A percentile compares a stretch with the other conserved stretches of the same genome.
Evolutionary conservation across 2,113 vertebrate genomes (phyloP).

Genomic region (Zapornia atra): DNA sequence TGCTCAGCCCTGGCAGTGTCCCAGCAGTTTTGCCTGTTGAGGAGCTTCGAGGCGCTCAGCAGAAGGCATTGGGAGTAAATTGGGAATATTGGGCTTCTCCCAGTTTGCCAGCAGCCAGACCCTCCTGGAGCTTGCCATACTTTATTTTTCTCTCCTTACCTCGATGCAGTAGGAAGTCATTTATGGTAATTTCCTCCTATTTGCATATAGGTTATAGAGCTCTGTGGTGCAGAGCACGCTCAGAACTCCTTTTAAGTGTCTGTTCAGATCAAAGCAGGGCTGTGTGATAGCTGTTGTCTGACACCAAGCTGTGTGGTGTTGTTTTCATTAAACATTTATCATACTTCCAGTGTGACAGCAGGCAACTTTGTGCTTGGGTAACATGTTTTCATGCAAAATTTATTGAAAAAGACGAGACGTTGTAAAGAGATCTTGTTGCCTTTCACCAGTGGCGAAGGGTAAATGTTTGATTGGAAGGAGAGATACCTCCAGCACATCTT

Average conservation of each 20-base stretch:
- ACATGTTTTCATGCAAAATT: conserved; percentile 97
- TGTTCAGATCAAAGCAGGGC: conserved; percentile 90
- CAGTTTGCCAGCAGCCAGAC: conserved; percentile 64
- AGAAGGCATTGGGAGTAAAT: conserved; percentile 26
- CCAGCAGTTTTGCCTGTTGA: neutral
- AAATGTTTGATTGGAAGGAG: conserved; percentile 79
- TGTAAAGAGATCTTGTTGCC: conserved; percentile 88
- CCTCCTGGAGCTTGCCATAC: conserved; percentile 62
- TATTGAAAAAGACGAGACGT: conserved; percentile 88
- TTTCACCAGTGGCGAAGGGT: conserved; percentile 87
- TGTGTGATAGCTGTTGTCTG: conserved; percentile 86
- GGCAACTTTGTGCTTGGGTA: conserved; percentile 87
- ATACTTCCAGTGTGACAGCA: conserved; percentile 92
- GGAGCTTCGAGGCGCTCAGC: conserved; percentile 19
- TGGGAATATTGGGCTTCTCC: conserved; percentile 38
- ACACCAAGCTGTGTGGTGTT: conserved; percentile 91
- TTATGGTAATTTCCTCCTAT: conserved; percentile 82
- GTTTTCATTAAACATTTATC: conserved; percentile 99
- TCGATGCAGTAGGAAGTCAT: conserved; percentile 73
- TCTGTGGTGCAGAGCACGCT: conserved; percentile 72
- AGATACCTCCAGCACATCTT: conserved; percentile 8
- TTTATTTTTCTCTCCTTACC: conserved; percentile 56
- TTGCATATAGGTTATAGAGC: conserved; percentile 88
- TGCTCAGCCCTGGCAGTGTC: neutral
- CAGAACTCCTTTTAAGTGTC: conserved; percentile 81